Evolutionary conservation across 2,113 vertebrate species (phyloP).

Genomic region (Pollimyrus isidori): DNA sequence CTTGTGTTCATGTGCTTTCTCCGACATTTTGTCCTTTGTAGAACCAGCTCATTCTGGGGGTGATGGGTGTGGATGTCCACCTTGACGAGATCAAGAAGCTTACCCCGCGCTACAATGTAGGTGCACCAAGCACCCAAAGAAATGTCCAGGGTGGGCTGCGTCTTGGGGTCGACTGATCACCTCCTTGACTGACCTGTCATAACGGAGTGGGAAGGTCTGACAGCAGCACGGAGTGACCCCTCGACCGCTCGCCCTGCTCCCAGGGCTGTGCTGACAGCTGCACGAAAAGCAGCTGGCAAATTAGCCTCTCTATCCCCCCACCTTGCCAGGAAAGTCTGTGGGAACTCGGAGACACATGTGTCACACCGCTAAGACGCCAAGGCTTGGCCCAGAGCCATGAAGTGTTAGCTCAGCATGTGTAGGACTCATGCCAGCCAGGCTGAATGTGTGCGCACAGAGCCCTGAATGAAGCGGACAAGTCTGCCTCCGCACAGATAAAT

Average conservation of each 20-base stretch:
- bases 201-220: background rate
- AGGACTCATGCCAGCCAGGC: background rate
- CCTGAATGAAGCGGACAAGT: background rate
- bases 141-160: background rate
- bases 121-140: conserved; percentile 33
- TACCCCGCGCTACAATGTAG: conserved; percentile 86
- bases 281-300: background rate
- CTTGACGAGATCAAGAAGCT: conserved; percentile 92
- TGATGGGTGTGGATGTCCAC: conserved; percentile 95
- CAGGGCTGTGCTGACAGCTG: background rate
- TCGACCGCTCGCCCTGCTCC: background rate
- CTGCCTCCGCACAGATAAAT: background rate
- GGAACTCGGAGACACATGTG: background rate
- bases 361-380: background rate
- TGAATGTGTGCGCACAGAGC: background rate
- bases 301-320: background rate
- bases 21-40: conserved; percentile 42
- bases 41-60: conserved; percentile 96
- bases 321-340: background rate
- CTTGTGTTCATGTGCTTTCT: background rate
- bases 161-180: background rate
- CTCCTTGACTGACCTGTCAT: background rate
- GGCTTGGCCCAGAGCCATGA: background rate
- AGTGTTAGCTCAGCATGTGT: background rate
- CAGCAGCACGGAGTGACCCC: background rate